phyloP scores from a whole-genome alignment of 2,113 vertebrate species.

The Sinocyclocheilus anophthalmus region DNA sequence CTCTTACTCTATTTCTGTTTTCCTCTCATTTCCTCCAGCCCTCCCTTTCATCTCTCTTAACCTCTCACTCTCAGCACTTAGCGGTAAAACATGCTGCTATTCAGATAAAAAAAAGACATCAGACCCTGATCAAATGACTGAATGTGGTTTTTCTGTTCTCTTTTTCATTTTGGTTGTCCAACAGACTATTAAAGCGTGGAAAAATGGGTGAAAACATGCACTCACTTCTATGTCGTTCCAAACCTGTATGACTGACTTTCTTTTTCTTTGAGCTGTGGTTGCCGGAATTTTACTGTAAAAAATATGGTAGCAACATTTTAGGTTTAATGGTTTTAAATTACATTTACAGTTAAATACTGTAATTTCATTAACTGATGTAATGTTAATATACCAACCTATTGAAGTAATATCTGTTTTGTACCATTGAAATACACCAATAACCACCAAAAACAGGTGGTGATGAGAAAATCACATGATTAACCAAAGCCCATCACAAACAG shows the following conservation, averaged over 20 bases:
- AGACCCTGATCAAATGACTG: constrained; percentile 68
- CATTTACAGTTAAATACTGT: no score
- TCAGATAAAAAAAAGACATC: constrained; percentile 57
- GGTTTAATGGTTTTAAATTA: no score
- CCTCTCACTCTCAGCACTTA: constrained; percentile 39
- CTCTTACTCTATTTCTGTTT: constrained; percentile 53
- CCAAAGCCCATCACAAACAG: no score
- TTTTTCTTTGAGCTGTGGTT: neutral
- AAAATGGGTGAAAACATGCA: neutral
- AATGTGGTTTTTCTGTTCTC: constrained; percentile 36
- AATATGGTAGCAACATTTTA: no score
- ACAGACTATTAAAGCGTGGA: neutral
- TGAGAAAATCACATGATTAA: no score
- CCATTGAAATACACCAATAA: no score
- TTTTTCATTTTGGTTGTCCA: neutral
- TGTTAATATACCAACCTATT: no score
- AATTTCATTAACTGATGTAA: no score
- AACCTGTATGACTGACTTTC: neutral
- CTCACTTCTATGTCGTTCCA: neutral
- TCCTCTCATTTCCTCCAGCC: constrained; percentile 38
- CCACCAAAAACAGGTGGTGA: no score
- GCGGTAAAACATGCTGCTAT: constrained; percentile 31
- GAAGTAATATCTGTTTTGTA: no score
- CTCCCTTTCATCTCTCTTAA: constrained; percentile 20
- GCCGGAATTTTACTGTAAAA: no score